Evolutionary conservation across 1,140 invertebrate species (phyloP).

Genomic region (Musca vetustissima): DNA sequence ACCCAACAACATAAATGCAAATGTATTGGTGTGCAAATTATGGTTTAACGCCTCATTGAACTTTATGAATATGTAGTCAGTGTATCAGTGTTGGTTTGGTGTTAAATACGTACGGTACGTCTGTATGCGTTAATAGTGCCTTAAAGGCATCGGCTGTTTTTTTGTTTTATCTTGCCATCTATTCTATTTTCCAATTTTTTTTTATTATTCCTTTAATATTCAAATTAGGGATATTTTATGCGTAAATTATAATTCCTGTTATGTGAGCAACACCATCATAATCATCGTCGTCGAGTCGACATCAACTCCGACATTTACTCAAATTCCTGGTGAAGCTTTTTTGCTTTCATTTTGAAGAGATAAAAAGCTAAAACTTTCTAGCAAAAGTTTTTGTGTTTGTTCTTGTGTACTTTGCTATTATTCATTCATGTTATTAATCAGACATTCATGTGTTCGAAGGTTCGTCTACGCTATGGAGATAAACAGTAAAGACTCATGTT

Average conservation of each 20-base stretch:
- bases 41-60: constrained; percentile 56
- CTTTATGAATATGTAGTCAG: constrained; percentile 29
- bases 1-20: constrained; percentile 43
- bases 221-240: constrained; percentile 20
- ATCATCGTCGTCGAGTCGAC: too few species aligned
- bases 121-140: constrained; percentile 1
- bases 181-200: constrained; percentile 15
- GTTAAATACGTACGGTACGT: too few species aligned
- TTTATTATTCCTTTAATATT: constrained; percentile 6
- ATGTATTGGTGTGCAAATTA: constrained; percentile 53
- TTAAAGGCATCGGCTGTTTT: too few species aligned
- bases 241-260: constrained; percentile 19
- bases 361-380: not conserved
- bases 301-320: too few species aligned
- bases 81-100: not conserved
- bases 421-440: not conserved
- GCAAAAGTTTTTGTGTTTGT: constrained; percentile 2
- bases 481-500: too few species aligned
- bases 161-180: constrained; percentile 1
- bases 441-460: too few species aligned
- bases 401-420: not conserved
- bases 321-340: not conserved
- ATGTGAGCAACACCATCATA: too few species aligned
- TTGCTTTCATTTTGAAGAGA: not conserved
- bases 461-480: too few species aligned